Conservation (phyloP, 2,888 invertebrate genomes). For the Melitaea athalia region DNA sequence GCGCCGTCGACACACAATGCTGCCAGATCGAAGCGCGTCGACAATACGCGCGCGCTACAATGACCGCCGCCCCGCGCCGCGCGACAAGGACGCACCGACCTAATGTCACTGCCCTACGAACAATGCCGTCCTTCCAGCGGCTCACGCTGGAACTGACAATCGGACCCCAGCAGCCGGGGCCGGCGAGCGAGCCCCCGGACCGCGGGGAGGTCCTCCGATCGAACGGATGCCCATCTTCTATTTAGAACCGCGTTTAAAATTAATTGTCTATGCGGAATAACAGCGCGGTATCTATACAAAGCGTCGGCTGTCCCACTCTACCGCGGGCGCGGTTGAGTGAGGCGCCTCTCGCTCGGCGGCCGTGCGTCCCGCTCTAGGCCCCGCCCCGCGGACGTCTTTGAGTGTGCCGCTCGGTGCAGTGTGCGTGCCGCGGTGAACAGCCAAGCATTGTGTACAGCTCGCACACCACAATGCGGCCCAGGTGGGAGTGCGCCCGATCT, state of each 20-base stretch:
- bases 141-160: slow-evolving; percentile 53
- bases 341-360: slow-evolving; percentile 60
- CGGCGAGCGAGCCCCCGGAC: slow-evolving; percentile 6
- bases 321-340: slow-evolving; percentile 67
- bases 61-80: slow-evolving; percentile 73
- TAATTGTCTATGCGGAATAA: slow-evolving; percentile 79
- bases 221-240: slow-evolving; percentile 29
- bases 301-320: slow-evolving; percentile 77
- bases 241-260: slow-evolving; percentile 63
- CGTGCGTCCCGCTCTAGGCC: slow-evolving; percentile 73
- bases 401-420: slow-evolving; percentile 61
- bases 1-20: slow-evolving; percentile 77
- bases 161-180: slow-evolving; percentile 46
- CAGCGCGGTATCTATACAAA: slow-evolving; percentile 80
- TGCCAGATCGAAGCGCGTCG: slow-evolving; percentile 79
- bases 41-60: slow-evolving; percentile 82
- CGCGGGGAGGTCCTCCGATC: not conserved
- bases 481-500: slow-evolving; percentile 75
- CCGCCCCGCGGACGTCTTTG: slow-evolving; percentile 73
- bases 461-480: slow-evolving; percentile 75
- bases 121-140: slow-evolving; percentile 73
- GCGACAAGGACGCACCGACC: slow-evolving; percentile 79
- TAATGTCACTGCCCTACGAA: slow-evolving; percentile 81
- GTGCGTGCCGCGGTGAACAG: slow-evolving; percentile 68
- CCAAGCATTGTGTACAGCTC: slow-evolving; percentile 72